Base-by-base conservation (phyloP, 2,888 invertebrate species). In the Bombyx huttoni region DNA sequence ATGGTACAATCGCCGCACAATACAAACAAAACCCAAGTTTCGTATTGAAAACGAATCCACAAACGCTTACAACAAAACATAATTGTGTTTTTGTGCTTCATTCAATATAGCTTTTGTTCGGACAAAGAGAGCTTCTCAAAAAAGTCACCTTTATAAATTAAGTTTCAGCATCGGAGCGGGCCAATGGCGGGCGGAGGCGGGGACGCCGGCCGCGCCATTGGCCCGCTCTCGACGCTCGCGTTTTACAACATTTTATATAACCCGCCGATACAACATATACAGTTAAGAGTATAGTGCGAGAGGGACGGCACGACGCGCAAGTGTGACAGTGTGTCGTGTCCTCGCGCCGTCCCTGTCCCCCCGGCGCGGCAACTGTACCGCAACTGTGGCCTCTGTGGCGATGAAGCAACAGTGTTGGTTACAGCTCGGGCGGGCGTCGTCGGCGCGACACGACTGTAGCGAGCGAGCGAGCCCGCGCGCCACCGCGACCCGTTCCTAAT, bases 241-340 rank as follows among this genome's bases (percentile, higher is more conserved):
- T 73, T 85, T 86, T 78, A 81, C 79, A 78, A 86, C 86, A 87
- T 81, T 87, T 87, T 87, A 86, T 86, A 87, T 87, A 87, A 83
- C 85, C 80, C 78, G 78, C 78, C 85, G 88, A 87, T 89, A 88
- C 88, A 87, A 85, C 84, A 86, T 86, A 85, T 87, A 87, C 87
- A 87, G 86, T 87, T 83, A 84, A 80, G 80, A 82, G 68, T 82
- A 69, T 69, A 72, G 83, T 56, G 73, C 46, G 81, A 86, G 67
- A 59, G 78, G 64, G 87, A 86, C 59, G 67, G 70, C 61, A 60
- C 72, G 77, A 61, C 57, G 9, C 40, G 56, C 66, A 69, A 70
- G 67, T 8, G 71, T 78, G 76, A 85, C 84, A 83, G 83, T 85
- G 85, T 86, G 77, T 81, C 82, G 78, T 75, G 73, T 71, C 68